Evolutionary conservation across 2,113 vertebrate species (phyloP).

Genomic region (Rhipidura dahli): DNA sequence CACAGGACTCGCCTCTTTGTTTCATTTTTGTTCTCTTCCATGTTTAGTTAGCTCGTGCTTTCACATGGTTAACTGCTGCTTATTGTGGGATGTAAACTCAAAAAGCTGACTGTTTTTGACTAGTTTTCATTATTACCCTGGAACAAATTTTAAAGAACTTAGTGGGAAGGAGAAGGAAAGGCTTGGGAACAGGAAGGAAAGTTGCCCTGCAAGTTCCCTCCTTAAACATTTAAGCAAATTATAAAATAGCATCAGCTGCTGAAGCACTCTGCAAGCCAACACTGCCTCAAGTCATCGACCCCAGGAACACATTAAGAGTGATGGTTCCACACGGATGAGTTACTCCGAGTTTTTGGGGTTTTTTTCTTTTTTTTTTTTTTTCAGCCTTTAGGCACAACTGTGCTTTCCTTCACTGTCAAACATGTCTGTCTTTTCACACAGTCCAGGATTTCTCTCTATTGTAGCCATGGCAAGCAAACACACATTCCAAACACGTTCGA

Average conservation of each 20-base stretch:
- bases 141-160: neutral
- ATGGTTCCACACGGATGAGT: conserved; percentile 17
- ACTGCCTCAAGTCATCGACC: neutral
- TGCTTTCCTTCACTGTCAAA: conserved; percentile 32
- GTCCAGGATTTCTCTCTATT: conserved; percentile 20
- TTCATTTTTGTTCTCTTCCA: neutral
- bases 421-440: conserved; percentile 26
- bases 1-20: conserved; percentile 1
- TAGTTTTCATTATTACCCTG: neutral
- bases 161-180: conserved; percentile 14
- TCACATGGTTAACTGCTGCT: neutral
- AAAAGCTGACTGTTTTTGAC: neutral
- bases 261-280: neutral
- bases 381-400: neutral
- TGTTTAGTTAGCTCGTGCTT: conserved; percentile 22
- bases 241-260: neutral
- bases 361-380: neutral
- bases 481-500: conserved; percentile 9
- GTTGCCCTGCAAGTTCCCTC: neutral
- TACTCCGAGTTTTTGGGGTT: neutral
- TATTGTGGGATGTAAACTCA: neutral
- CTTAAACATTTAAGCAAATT: neutral
- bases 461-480: conserved; percentile 58
- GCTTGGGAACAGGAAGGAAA: neutral
- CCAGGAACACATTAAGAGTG: conserved; percentile 15